Evolutionary conservation across 1,140 invertebrate species (phyloP), one percentile per base, ranked within the genome.

Genomic region (Musca domestica): DNA sequence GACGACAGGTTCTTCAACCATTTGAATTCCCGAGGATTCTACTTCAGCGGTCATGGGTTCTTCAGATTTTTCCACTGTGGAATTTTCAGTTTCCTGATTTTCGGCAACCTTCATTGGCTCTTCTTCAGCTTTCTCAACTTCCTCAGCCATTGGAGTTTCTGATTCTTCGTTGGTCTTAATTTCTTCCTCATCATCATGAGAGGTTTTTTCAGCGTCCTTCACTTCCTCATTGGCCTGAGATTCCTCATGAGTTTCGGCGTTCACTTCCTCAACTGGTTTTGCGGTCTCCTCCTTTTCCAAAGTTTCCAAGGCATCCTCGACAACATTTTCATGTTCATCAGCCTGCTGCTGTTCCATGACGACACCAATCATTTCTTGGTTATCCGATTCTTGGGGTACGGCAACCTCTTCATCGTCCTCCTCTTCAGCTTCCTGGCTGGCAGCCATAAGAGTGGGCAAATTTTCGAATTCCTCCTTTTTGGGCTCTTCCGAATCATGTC

Each of bases 301-400:
- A 27, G 34, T 7, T 63, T 30, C 27, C 19, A 17, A n/a, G n/a
- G 4, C 48, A 17, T 49, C 48, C 10, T 41, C 9, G n/a, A 7
- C 27, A 34, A 19, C 7, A 10, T 61, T 15, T 15, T 61, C 22
- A 12, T 41, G 34, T 41, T 41, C 34, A 2, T 5, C 10, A 41
- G 34, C 34, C 2, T 7, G 6, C 12, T 41, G 2, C 41, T 61
- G 23, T 17, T 58, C 56, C 56, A 34, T 61, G 9, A 61, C 56
- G 7, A 41, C 56, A 34, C 56, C 56, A 34, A 61, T 61, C 56
- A 61, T 61, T 61, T 61, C 56, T 15, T 56, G 22, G 30, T 61
- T 20, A 15, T 54, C 52, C 22, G 52, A 23, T 23, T 54, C 22
- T 14, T 22, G 19, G 3, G 6, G 7, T 54, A 23, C 56, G 23